Base-by-base conservation (phyloP, 2,113 vertebrate genomes). In the Salvelinus alpinus region DNA sequence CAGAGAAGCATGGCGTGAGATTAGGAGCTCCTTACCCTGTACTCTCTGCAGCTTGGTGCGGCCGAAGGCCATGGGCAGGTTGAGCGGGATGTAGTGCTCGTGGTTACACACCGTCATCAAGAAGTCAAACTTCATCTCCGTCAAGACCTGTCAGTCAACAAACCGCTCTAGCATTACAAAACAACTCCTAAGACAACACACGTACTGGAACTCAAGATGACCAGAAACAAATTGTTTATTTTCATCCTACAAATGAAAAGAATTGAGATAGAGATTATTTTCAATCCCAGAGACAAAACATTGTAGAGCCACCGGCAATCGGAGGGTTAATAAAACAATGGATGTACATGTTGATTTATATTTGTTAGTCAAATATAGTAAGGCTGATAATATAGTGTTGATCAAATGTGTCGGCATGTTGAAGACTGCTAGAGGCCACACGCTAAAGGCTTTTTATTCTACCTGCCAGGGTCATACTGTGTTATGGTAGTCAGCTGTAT, bases 41-140 rank as follows among this genome's bases (percentile, higher is more conserved):
- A 95, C 93, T 79, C 96, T 89, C 85, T 97, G 97, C 67, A 97
- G 89, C 87, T 96, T 98, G 60, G 96, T 95, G 87, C 95, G 96
- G 73, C 95, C 95, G 64, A 99, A 98, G 0, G 93, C 94, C 96
- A 99, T 99, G 67, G 98, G 98, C 86, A 99, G 90, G 83, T 99
- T 99, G 18, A 99, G 91, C 54, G 98, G 97, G 84, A 99, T 97
- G 89, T 96, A 99, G 91, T 99, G 98, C 81, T 99, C 97, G 0
- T 99, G 97, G 84, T 95, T 97, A 70, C 96, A 98, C 78, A 97
- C 70, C 0, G 95, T 94, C 93, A 97, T 96, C 75, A 99, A 92
- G 87, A 99, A 99, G 73, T 99, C 96, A 91, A 99, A 97, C 79
- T 98, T 99, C 93, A 98, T 97, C 87, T 99, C 96, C 51, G 92